Base-by-base conservation (phyloP, 2,113 vertebrate genomes). In the Microcebus jonahi region DNA sequence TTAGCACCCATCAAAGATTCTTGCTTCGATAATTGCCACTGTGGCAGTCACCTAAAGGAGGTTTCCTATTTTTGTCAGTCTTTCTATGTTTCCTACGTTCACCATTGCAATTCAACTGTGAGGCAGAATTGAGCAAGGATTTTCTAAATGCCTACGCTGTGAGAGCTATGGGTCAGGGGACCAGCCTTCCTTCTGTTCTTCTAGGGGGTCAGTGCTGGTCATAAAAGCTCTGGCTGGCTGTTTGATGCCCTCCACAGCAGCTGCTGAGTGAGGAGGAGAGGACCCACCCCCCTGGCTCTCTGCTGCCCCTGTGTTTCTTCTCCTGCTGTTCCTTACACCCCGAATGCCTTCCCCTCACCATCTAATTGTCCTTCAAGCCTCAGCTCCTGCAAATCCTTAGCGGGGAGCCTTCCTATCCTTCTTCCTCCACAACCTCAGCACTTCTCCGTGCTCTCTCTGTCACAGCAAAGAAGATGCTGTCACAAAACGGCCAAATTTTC, bases 161-260 rank as follows among this genome's bases (percentile, higher is more conserved):
- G 31, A 95, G 23, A 57, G 93, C 94, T 93, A 12, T n/a, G 3
- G 88, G 88, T 91, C 81, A 91, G 67, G 77, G 71, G 89, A 83
- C n/a, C 90, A 77, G 10, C 77, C 73, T 92, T 42, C 85, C 45
- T 88, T 94, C 39, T 86, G 48, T 86, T 90, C 27, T 48, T 67
- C 59, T 53, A 59, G n/a, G 45, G 9, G 23, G 53, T 85, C 53
- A 57, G 36, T 57, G 73, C 42, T 70, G 80, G 42, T 59, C 14
- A 17, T 59, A 29, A n/a, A 70, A 67, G 31, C 63, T 73, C 82
- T 34, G 13, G 53, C 75, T 88, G 85, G 59, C 29, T 91, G 45
- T 87, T 90, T 95, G 86, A 95, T 86, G 42, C 14, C 86, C 57
- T 57, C 89, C 65, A 63, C 8, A 31, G 93, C 61, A 94, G 71